Percentiles rank a stretch among this genome's conserved stretches.
These are phyloP conservation scores for Delia radicum DNA, from an alignment of 1,140 invertebrate species.

Conservation along the genomic window DNA sequence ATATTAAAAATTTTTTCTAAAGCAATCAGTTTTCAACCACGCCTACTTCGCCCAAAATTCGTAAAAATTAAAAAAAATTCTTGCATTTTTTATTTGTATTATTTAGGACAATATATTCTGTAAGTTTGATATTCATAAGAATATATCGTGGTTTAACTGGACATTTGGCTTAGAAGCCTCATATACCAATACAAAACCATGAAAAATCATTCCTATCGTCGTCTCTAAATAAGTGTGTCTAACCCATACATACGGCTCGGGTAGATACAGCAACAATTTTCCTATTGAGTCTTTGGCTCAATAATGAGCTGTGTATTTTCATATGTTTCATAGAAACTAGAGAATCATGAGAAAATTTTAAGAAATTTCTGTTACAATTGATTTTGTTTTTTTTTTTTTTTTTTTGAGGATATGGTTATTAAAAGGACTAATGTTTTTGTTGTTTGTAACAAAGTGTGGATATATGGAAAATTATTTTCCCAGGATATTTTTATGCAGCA, in stretches of 20 bases:
- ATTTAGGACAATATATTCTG: too few species aligned
- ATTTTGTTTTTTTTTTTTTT: neutral
- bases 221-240: neutral
- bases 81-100: too few species aligned
- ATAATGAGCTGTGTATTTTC: neutral
- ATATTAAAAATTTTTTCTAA: too few species aligned
- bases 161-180: too few species aligned
- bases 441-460: neutral
- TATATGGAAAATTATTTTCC: neutral
- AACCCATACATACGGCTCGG: neutral
- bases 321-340: neutral
- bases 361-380: slow-evolving; percentile 11
- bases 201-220: too few species aligned
- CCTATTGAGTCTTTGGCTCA: neutral
- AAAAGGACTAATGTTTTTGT: neutral
- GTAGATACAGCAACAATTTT: neutral
- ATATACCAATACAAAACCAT: too few species aligned
- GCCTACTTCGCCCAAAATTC: too few species aligned
- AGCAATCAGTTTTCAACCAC: too few species aligned
- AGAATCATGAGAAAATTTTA: slow-evolving; percentile 12
- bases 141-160: too few species aligned
- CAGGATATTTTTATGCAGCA: neutral
- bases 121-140: too few species aligned
- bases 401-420: neutral
- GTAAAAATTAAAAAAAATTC: too few species aligned